Evolutionary conservation across 2,797 vertebrate genomes (phyloP), one percentile per base, ranked within the genome.

Genomic region (Heliangelus exortis): DNA sequence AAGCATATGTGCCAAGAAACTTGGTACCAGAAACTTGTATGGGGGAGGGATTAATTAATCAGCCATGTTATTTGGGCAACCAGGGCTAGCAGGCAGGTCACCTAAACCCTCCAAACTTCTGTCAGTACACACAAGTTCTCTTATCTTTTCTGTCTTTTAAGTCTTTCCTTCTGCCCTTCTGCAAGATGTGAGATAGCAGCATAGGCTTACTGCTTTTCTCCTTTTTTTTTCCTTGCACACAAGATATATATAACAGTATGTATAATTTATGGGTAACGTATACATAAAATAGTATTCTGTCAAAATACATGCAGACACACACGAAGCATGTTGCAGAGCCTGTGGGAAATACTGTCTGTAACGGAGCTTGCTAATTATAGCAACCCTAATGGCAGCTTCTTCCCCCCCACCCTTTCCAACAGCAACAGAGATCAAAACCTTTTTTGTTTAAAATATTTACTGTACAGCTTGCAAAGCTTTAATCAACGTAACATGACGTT

Each of bases 361-460:
- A 73, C 11, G 74, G 92, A 95, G 92, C 80, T 91, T 71, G 77
- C 93, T 97, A 96, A 97, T 96, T 97, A 96, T 95, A 94, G 95
- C 58, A 85, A 54, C 84, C 84, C 91, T 95, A 95, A 94, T 83
- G 92, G 94, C 90, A 97, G 88, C 92, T 96, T 87, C 41, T 96
- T 87, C 41, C 92, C 96, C 96, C 83, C 87, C 69, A 63, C 86
- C 90, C 91, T 95, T 90, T 88, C 88, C 95, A 95, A 90, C 71
- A 96, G 96, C 91, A 95, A 83, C 71, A 74, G 82, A 97, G 94
- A 97, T 97, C 97, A 97, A 97, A 97, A 86, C 94, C 95, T 96
- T 96, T 97, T 92, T 90, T 96, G 94, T 97, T 96, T 96, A 95
- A 97, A 97, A 95, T 97, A 74, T 96, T 97, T 96, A 91, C 93